Percentiles rank a stretch among this genome's conserved stretches.
Evolutionary conservation across 2,888 invertebrate species (phyloP).

Genomic region (Amiota mariae): DNA sequence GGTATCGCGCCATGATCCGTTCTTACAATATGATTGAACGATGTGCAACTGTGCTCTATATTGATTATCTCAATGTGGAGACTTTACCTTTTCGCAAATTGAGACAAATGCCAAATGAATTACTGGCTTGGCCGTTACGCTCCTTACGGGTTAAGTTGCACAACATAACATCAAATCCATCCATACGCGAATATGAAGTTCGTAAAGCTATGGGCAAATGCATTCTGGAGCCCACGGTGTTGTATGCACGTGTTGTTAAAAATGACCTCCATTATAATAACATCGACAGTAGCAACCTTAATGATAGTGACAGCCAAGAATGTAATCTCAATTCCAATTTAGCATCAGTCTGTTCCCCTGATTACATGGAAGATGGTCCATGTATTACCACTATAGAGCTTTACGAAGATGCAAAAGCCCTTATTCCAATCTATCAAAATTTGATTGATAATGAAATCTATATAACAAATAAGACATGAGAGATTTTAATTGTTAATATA

Average conservation of each 20-base stretch:
- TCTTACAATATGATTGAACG: constrained; percentile 74
- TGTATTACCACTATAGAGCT: constrained; percentile 4
- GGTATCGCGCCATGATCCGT: constrained; percentile 83
- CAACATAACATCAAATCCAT: constrained; percentile 70
- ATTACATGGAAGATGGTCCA: background rate
- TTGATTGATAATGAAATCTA: background rate
- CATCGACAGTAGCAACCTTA: background rate
- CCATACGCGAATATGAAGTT: constrained; percentile 67
- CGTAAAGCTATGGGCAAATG: constrained; percentile 56
- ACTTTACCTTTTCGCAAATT: constrained; percentile 74
- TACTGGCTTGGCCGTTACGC: constrained; percentile 75
- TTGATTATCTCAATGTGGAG: constrained; percentile 84
- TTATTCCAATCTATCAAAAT: constrained; percentile 10
- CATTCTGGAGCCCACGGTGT: constrained; percentile 45
- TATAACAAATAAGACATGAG: background rate
- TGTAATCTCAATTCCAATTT: background rate
- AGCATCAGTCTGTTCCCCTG: background rate
- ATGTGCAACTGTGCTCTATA: constrained; percentile 79
- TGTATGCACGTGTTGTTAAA: constrained; percentile 57
- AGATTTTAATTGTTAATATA: no score
- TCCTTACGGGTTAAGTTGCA: constrained; percentile 75
- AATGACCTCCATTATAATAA: constrained; percentile 32
- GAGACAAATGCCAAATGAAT: constrained; percentile 75
- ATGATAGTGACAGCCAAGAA: background rate
- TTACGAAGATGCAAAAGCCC: background rate